These are phyloP conservation scores for Pseudorhombus dupliciocellatus DNA, from an alignment of 2,113 vertebrate species.

Conservation along the genomic window DNA sequence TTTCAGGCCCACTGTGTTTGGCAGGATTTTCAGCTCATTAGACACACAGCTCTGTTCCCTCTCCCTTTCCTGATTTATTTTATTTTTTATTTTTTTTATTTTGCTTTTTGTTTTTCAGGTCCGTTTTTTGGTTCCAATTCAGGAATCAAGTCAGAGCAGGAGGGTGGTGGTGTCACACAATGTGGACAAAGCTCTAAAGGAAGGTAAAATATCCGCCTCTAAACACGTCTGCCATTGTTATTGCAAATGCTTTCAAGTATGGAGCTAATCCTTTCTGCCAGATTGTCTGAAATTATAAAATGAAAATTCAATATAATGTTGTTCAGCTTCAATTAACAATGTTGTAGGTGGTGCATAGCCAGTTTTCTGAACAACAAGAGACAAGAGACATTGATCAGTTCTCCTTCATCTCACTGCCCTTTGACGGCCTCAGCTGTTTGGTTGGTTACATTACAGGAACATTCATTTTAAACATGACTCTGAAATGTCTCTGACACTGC, in stretches of 20 bases:
- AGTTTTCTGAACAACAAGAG: no score
- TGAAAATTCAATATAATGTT: background rate
- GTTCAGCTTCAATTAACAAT: background rate
- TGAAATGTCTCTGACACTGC: background rate
- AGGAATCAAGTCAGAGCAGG: constrained; percentile 85
- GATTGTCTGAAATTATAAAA: background rate
- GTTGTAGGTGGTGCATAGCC: background rate
- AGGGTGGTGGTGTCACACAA: constrained; percentile 96
- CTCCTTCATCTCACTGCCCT: constrained; percentile 4
- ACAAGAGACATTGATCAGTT: no score
- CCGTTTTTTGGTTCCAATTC: constrained; percentile 78
- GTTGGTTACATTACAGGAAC: background rate
- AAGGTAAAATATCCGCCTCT: constrained; percentile 83
- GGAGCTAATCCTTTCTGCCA: background rate
- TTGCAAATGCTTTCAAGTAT: background rate
- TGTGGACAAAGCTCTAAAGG: constrained; percentile 95
- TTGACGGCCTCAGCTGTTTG: background rate
- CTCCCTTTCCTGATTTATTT: background rate
- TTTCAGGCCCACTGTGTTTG: constrained; percentile 5
- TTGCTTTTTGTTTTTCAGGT: constrained; percentile 78
- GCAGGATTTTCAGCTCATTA: constrained; percentile 2
- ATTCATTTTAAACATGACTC: background rate
- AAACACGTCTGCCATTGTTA: background rate
- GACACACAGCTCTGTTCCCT: background rate
- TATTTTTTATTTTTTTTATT: background rate